These are phyloP conservation scores for Litocranius walleri DNA, from an alignment of 2,113 vertebrate species.

Conservation along the genomic window DNA sequence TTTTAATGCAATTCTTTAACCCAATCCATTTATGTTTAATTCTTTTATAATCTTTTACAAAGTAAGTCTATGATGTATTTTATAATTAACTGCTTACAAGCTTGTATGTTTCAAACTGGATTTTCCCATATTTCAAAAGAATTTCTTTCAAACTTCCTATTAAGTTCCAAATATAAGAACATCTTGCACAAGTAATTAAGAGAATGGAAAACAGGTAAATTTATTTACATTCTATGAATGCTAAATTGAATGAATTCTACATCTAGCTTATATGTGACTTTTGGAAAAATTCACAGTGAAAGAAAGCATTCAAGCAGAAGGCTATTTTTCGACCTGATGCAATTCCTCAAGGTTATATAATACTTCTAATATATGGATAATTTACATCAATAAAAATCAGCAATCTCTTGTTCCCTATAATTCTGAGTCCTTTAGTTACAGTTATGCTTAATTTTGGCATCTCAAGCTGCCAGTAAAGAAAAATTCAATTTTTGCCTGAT, in stretches of 20 bases:
- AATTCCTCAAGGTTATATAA: neutral
- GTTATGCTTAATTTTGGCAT: neutral
- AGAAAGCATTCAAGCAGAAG: neutral
- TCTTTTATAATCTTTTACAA: constrained; percentile 71
- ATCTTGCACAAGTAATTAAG: constrained; percentile 48
- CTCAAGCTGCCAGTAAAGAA: neutral
- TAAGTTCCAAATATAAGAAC: neutral
- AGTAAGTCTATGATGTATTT: constrained; percentile 27
- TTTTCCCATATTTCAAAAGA: constrained; percentile 23
- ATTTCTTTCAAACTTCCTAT: constrained; percentile 28
- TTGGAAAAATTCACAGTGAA: neutral
- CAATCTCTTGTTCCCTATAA: neutral
- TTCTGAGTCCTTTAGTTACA: neutral
- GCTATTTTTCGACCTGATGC: neutral
- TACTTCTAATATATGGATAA: neutral
- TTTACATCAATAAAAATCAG: constrained; percentile 12
- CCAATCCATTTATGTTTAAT: constrained; percentile 65
- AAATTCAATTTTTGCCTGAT: neutral
- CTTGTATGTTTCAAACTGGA: neutral
- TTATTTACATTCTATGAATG: constrained; percentile 25
- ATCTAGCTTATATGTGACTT: neutral
- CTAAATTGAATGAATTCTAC: constrained; percentile 19
- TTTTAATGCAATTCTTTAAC: constrained; percentile 58
- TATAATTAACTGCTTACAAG: constrained; percentile 54
- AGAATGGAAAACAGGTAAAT: neutral